Conservation (phyloP, 2,113 vertebrate species). For the Neodon shergylaensis region DNA sequence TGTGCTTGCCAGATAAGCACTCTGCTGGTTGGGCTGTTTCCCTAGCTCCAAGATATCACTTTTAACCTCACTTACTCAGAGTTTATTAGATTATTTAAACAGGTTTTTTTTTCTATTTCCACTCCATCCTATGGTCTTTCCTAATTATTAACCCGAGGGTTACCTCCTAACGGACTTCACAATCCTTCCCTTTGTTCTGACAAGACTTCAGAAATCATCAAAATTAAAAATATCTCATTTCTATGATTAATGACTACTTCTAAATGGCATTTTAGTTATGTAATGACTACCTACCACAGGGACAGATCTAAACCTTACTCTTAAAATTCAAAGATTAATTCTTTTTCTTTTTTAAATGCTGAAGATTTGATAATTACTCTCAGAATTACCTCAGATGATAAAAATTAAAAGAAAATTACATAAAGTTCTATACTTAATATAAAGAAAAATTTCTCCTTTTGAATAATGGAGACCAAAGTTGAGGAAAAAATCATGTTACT, state of each 20-base stretch:
- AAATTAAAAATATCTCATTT: conserved; percentile 36
- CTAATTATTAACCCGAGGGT: not conserved
- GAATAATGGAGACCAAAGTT: not conserved
- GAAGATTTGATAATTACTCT: not conserved
- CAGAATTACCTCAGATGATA: not conserved
- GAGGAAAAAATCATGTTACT: not conserved
- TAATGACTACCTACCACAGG: not conserved
- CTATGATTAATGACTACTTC: not conserved
- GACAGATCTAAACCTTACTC: not conserved
- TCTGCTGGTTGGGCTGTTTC: not conserved
- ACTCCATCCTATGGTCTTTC: not conserved
- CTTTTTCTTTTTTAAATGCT: not conserved
- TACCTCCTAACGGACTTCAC: not conserved
- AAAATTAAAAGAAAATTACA: not conserved
- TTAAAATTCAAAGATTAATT: conserved; percentile 44
- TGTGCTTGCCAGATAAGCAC: not conserved
- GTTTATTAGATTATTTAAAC: not conserved
- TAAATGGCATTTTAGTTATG: conserved; percentile 30
- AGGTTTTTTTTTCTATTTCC: not conserved
- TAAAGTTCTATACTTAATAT: not conserved
- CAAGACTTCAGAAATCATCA: conserved; percentile 38
- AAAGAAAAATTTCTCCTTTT: not conserved
- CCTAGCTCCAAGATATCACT: not conserved
- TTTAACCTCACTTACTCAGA: not conserved
- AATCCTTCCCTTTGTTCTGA: conserved; percentile 10